Base-by-base conservation (phyloP, 2,888 invertebrate genomes). In the Dynastes maya region DNA sequence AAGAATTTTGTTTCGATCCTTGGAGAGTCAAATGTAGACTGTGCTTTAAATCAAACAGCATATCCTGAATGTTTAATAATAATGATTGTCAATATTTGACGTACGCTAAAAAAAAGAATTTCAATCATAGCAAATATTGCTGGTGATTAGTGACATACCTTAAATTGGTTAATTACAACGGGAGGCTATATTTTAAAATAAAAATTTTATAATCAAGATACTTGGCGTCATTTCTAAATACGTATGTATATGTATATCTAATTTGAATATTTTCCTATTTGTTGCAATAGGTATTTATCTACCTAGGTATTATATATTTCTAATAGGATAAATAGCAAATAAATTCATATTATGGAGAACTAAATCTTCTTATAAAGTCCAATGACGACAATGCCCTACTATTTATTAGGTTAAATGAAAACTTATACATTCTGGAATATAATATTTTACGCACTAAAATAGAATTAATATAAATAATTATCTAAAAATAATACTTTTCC, bases 211-310 rank as follows among this genome's bases (percentile, higher is more conserved):
- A 72, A 72, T 58, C 72, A 72, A 72, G 45, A 11, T 45, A 45
- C 45, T 45, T 61, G 37, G 58, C 58, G 72, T 72, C 72, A 72
- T 72, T 27, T 61, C 72, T 72, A 72, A 61, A 61, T 72, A 72
- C 16, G 68, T 72, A 72, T 13, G 9, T 8, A 58, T 58, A 71
- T 58, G 32, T 58, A 29, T 13, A 9, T 40, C 58, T 71, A 71
- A 71, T 71, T 71, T 71, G 71, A 71, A 71, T 72, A 58, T 72
- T 72, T 45, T 61, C n/a, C 55, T 58, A 61, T 72, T 72, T 72
- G 58, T 72, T 72, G 72, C 58, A 72, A 72, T 72, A 27, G 72
- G 58, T 72, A 72, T 72, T 72, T 72, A 61, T 72, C 45, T 45
- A 8, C 45, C 1, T 45, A 45, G 45, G 9, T 45, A 45, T 11